Evolutionary conservation across 2,797 vertebrate genomes (phyloP).

Genomic region (Numenius phaeopus): DNA sequence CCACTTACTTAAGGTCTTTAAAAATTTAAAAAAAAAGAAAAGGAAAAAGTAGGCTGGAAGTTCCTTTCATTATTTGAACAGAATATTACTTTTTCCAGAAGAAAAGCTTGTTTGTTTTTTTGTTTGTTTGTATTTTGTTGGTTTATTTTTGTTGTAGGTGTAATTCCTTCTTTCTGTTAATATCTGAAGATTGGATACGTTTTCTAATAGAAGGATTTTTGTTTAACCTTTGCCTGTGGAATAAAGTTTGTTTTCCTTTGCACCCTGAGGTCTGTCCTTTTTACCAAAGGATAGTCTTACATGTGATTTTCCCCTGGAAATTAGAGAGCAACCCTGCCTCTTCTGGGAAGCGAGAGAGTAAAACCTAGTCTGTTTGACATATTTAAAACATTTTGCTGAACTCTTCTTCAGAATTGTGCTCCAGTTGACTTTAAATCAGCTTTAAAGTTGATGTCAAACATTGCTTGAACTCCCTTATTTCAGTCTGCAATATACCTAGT

Average conservation of each 20-base stretch:
- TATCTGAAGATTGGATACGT: not conserved
- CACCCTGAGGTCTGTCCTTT: not conserved
- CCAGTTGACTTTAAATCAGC: not conserved
- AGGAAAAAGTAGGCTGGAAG: not conserved
- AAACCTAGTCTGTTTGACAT: not conserved
- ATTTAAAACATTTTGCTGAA: not conserved
- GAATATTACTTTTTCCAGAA: not conserved
- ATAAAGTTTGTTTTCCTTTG: slow-evolving; percentile 14
- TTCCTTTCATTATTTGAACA: not conserved
- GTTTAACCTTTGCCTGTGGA: not conserved
- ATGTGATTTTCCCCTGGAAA: not conserved
- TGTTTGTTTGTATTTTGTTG: not conserved
- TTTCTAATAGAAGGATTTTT: not conserved
- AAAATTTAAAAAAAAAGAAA: not conserved
- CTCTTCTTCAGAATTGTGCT: not conserved
- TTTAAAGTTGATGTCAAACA: not conserved
- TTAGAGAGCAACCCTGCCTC: not conserved
- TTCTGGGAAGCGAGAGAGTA: not conserved
- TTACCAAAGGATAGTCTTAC: not conserved
- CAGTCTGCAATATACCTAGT: not conserved
- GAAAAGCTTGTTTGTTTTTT: not conserved
- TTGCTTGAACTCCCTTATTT: not conserved
- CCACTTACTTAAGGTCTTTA: not conserved
- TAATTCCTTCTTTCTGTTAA: not conserved
- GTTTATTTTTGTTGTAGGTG: not conserved